Percentiles rank a stretch among this genome's conserved stretches.
Conservation (phyloP, 2,888 invertebrate genomes). For the Deilephila elpenor region DNA sequence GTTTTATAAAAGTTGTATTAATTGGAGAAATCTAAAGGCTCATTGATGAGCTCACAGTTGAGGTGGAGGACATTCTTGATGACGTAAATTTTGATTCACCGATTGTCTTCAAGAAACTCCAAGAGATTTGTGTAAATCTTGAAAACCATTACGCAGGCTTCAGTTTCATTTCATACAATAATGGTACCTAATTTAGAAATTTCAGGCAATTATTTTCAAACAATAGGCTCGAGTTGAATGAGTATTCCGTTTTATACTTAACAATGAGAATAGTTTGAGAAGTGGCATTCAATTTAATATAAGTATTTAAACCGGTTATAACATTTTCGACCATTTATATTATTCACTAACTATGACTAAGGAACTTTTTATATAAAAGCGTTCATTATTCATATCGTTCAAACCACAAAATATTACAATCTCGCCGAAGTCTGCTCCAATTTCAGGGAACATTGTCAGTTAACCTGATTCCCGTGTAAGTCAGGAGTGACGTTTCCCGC, state of each 20-base stretch:
- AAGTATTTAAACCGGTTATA: background rate
- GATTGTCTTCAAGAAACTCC: too few relatives aligned
- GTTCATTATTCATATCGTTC: conserved; percentile 16
- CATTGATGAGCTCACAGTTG: too few relatives aligned
- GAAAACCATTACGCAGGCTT: background rate
- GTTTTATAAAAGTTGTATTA: too few relatives aligned
- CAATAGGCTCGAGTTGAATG: background rate
- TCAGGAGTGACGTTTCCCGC: conserved; percentile 60
- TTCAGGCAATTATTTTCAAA: conserved; percentile 3
- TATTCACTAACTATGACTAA: background rate
- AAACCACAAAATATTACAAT: conserved; percentile 29
- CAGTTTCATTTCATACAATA: background rate
- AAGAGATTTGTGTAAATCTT: background rate
- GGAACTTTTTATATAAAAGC: background rate
- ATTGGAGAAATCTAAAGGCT: too few relatives aligned
- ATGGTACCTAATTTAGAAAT: background rate
- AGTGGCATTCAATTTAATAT: background rate
- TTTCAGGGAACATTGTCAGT: conserved; percentile 60
- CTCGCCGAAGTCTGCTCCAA: conserved; percentile 51
- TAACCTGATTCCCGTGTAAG: conserved; percentile 63
- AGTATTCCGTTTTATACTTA: background rate
- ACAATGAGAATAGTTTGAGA: conserved; percentile 6
- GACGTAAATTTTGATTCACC: too few relatives aligned
- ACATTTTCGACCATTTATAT: background rate
- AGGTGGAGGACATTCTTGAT: too few relatives aligned